phyloP scores from a whole-genome alignment of 2,888 invertebrate species.

The Flabesymbios commensalis region DNA sequence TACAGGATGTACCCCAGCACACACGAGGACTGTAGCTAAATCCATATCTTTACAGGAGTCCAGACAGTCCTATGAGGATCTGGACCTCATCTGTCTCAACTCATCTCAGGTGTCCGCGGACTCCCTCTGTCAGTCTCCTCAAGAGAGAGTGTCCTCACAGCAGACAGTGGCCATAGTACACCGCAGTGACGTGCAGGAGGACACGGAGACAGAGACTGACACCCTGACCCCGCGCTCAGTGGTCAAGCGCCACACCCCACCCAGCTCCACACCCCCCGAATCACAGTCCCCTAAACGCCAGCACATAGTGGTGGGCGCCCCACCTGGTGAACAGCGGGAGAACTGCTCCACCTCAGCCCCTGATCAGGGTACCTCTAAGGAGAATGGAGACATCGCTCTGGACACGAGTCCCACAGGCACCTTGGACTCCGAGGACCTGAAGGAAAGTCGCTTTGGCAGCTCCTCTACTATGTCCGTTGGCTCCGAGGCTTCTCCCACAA shows the following conservation, averaged over 20 bases:
- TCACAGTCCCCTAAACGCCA: constrained; percentile 6
- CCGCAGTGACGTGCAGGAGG: too few relatives aligned
- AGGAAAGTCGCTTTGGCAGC: not conserved
- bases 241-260: not conserved
- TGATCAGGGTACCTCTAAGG: not conserved
- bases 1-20: too few relatives aligned
- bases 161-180: too few relatives aligned
- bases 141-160: too few relatives aligned
- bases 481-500: constrained; percentile 9
- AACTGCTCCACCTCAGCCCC: not conserved
- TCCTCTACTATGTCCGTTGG: constrained; percentile 13
- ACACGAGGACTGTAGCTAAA: too few relatives aligned
- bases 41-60: too few relatives aligned
- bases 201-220: too few relatives aligned
- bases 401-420: constrained; percentile 2
- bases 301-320: not conserved
- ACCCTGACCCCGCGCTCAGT: too few relatives aligned
- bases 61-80: too few relatives aligned
- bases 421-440: not conserved
- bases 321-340: not conserved
- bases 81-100: too few relatives aligned
- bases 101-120: too few relatives aligned
- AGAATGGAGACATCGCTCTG: not conserved
- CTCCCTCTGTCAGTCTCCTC: too few relatives aligned
- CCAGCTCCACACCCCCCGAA: not conserved